Evolutionary conservation across 2,888 invertebrate species (phyloP), one percentile per base, ranked within the genome.

Genomic region (Automeris io): DNA sequence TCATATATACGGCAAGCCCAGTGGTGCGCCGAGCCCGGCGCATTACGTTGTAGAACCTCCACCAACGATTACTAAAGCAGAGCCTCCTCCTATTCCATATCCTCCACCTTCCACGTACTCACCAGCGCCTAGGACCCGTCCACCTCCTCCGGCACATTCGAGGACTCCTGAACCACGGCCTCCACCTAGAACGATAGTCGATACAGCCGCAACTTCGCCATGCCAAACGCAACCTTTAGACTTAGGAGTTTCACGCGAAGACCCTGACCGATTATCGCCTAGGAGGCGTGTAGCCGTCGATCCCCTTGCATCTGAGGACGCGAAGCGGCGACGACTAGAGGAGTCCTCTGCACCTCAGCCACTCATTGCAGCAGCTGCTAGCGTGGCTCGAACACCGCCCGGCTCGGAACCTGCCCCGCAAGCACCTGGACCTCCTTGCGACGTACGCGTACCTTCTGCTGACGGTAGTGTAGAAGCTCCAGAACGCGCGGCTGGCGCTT

Each of bases 181-280:
- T 5, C 65, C 67, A 46, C 69, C 68, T 42, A 82, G 78, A 34
- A 69, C 77, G 31, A 77, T 74, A 35, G 49, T 79, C 58, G 57
- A 75, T 39, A 59, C 70, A 39, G 62, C 66, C 33, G 61, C 71
- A 9, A 61, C 81, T 31, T 69, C 85, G 38, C 80, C 88, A 35
- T 90, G 91, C 61, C 94, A 94, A 74, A 92, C 92, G 40, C 93
- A 94, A 62, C 94, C 94, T 7, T 82, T 94, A 21, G 94, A 94
- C 69, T 88, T 94, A 39, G 94, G 94, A 23, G 89, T 93, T 19
- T 73, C 88, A 32, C 87, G 94, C 5, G 90, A 93, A 34, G 89
- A 90, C 36, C 88, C 89, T 32, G 88, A 87, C 29, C 66, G 87
- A 11, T 58, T 75, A 18, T 89, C 92, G 32, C 92, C 93, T 0